These are phyloP conservation scores for Leptopilina myrica DNA, from an alignment of 2,888 invertebrate species.

Conservation along the genomic window DNA sequence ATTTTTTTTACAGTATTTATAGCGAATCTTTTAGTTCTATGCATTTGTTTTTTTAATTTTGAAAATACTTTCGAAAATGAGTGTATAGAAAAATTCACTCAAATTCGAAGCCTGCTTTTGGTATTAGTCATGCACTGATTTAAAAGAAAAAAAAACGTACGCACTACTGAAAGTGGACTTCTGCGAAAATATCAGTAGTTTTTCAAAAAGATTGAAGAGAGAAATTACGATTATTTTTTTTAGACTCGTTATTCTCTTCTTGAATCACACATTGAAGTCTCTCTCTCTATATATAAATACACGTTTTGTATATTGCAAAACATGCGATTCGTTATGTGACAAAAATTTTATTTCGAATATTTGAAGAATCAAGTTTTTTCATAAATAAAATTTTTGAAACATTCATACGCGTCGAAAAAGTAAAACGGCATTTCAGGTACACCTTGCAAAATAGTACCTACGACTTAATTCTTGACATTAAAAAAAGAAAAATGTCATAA, in stretches of 20 bases:
- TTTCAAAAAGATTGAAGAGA: background rate
- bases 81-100: slow-evolving; percentile 10
- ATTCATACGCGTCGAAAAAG: background rate
- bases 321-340: background rate
- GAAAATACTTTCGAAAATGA: background rate
- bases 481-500: no score
- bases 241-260: slow-evolving; percentile 10
- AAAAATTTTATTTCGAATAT: no score
- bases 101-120: slow-evolving; percentile 38
- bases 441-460: slow-evolving; percentile 28
- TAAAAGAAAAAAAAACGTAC: slow-evolving; percentile 24
- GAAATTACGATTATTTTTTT: slow-evolving; percentile 35
- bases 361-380: no score
- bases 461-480: slow-evolving; percentile 10
- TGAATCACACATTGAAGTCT: slow-evolving; percentile 54
- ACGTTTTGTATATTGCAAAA: slow-evolving; percentile 58
- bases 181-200: background rate
- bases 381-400: no score
- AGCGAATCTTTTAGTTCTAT: background rate
- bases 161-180: slow-evolving; percentile 36
- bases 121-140: slow-evolving; percentile 36
- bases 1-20: background rate
- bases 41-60: no score
- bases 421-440: slow-evolving; percentile 48
- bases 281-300: slow-evolving; percentile 59